A percentile compares a stretch with the other conserved stretches of the same genome.
Evolutionary conservation across 2,797 vertebrate species (phyloP).

Genomic region (Helicolenus hilgendorfi): DNA sequence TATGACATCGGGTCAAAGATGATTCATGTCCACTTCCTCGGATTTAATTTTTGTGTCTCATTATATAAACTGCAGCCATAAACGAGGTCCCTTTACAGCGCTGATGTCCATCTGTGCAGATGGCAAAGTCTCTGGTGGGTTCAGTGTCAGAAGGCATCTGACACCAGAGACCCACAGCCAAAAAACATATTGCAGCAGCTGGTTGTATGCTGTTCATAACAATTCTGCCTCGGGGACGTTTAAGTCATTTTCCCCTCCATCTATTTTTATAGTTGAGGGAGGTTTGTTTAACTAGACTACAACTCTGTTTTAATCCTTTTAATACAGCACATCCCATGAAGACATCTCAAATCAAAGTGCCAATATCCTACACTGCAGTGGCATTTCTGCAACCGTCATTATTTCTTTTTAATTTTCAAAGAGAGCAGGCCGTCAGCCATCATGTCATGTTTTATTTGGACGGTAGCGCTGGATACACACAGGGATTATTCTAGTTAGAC

Average conservation of each 20-base stretch:
- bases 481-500: slow-evolving; percentile 70
- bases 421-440: slow-evolving; percentile 53
- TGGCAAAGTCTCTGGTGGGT: slow-evolving; percentile 56
- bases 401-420: slow-evolving; percentile 54
- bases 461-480: slow-evolving; percentile 53
- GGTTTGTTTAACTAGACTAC: slow-evolving; percentile 79
- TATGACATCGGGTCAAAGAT: slow-evolving; percentile 8
- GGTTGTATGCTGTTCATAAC: slow-evolving; percentile 72
- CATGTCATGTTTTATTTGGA: slow-evolving; percentile 66
- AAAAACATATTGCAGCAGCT: slow-evolving; percentile 74
- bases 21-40: slow-evolving; percentile 15
- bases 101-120: slow-evolving; percentile 73
- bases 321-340: slow-evolving; percentile 60
- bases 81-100: slow-evolving; percentile 51
- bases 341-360: slow-evolving; percentile 58
- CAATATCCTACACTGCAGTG: slow-evolving; percentile 28
- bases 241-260: slow-evolving; percentile 58
- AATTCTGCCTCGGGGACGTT: slow-evolving; percentile 57
- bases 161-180: slow-evolving; percentile 67
- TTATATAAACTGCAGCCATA: slow-evolving; percentile 47
- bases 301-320: slow-evolving; percentile 71
- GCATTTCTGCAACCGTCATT: slow-evolving; percentile 24
- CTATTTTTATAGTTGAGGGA: slow-evolving; percentile 60
- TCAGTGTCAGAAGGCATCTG: slow-evolving; percentile 65
- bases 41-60: slow-evolving; percentile 29